These are phyloP conservation scores for Pterocles gutturalis DNA, from an alignment of 2,113 vertebrate species.

Conservation along the genomic window DNA sequence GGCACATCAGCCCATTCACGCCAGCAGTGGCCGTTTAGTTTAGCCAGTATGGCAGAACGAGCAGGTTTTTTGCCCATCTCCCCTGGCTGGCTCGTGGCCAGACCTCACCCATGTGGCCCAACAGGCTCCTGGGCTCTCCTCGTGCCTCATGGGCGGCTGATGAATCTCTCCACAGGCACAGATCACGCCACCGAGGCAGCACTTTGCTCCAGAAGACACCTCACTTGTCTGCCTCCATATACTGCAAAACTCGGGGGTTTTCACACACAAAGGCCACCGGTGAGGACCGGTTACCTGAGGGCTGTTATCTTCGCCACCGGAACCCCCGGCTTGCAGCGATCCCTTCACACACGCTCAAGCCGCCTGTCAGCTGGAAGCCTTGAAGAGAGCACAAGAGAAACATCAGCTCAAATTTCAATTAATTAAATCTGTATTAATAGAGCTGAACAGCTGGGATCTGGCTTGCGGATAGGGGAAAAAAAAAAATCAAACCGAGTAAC, in stretches of 20 bases:
- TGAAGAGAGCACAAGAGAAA: not conserved
- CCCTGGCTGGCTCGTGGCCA: rapidly evolving
- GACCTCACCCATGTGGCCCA: not conserved
- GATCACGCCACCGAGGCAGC: rapidly evolving
- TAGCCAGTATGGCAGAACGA: rapidly evolving
- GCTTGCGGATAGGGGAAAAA: rapidly evolving
- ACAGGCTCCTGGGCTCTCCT: rapidly evolving
- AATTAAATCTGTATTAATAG: not conserved
- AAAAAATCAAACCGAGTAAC: not conserved
- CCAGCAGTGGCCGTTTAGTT: not conserved
- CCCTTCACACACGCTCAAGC: rapidly evolving
- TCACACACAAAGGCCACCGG: rapidly evolving
- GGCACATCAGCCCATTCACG: not conserved
- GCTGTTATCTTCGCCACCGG: rapidly evolving
- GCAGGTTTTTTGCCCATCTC: not conserved
- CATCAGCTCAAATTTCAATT: not conserved
- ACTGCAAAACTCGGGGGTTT: not conserved
- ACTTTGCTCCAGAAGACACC: rapidly evolving
- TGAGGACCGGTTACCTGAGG: not conserved
- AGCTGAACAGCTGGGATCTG: not conserved
- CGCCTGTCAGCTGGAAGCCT: rapidly evolving
- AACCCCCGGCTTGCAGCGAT: rapidly evolving
- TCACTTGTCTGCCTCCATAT: not conserved
- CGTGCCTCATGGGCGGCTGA: rapidly evolving
- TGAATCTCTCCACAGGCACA: rapidly evolving